Base-by-base conservation (phyloP, 2,113 vertebrate genomes). In the Excalfactoria chinensis region DNA sequence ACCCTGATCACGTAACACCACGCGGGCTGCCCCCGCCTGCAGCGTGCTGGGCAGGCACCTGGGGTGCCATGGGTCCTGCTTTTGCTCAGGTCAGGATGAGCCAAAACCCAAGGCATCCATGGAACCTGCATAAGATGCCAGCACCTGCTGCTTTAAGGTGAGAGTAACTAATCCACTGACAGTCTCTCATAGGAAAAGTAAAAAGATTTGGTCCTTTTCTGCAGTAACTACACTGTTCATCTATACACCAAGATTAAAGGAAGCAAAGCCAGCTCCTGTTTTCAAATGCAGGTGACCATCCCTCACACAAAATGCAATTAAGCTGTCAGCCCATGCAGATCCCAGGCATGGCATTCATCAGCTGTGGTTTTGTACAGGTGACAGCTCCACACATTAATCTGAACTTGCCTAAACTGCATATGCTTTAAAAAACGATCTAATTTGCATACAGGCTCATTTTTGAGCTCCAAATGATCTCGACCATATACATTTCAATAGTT, bases 1-100 rank as follows among this genome's bases (percentile, higher is more conserved):
- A 49, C 44, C 63, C 32, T 16, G 67, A 3, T 58, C 88, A 60
- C 59, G 0, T 28, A 55, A 25, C 53, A 0, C n/a, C 0, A 0
- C 0, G 2, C 8, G 3, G 1, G 32, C 25, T 40, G 28, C 34
- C 87, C 13, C 32, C 1, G 28, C 5, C 41, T 7, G 6, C 26
- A 28, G 77, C 12, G 1, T 5, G 43, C 9, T 5, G 11, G 7
- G 56, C 4, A 12, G 18, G 4, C 3, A 6, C 74, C 44, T 19
- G 23, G 34, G 41, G 46, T 35, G 46, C 34, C 18, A 17, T 34
- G 16, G 17, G 23, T 4, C 17, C 69, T 25, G 63, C 58, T 11
- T 12, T 13, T 1, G 66, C 30, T 40, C 49, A 3, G 9, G 25
- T 44, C 44, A 12, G 49, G 34, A 34, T 7, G 3, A 41, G 26